Evolutionary conservation across 2,113 vertebrate species (phyloP), one percentile per base, ranked within the genome.

Genomic region (Sphyrna mokarran): DNA sequence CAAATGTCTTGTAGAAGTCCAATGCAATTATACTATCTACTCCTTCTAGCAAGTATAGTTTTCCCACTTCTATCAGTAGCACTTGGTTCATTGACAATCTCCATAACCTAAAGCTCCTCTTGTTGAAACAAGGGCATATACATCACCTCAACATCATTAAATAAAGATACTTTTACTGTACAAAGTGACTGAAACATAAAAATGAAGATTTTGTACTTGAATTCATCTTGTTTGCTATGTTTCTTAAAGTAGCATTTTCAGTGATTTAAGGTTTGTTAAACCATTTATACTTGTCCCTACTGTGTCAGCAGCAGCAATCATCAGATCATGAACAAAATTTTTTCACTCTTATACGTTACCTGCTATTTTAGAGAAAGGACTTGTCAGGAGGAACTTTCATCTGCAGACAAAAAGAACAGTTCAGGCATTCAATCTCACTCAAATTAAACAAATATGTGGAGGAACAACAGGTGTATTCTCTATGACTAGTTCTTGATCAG

Each of bases 41-140:
- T 80, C 76, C 5, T 29, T 89, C 48, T 97, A 96, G 99, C 98
- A 95, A 98, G 98, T 0, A 97, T 98, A 96, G 97, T 98, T 96
- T 99, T 98, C 94, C 97, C 97, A 0, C 97, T 98, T 66, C 96
- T 78, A 54, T 96, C 96, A 33, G 96, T 80, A 69, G 29, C 78
- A 9, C 96, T 70, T 22, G 96, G 83, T 96, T 97, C 96, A 97
- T 97, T 96, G 97, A 97, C 96, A 80, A 95, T 95, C 95, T 96
- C 96, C 95, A 97, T 97, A 96, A 96, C 97, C 72, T 97, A 96
- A 78, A 97, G 96, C 95, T 97, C 98, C 95, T 96, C 97, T 20
- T 97, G 96, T 99, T 99, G 97, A 43, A 96, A 93, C 22, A 89
- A 58, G 86, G 23, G 61, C 9, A 89, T 4, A 61, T 3, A 58